Evolutionary conservation across 2,888 invertebrate genomes (phyloP), one percentile per base, ranked within the genome.

Genomic region (Xestia sexstrigata): DNA sequence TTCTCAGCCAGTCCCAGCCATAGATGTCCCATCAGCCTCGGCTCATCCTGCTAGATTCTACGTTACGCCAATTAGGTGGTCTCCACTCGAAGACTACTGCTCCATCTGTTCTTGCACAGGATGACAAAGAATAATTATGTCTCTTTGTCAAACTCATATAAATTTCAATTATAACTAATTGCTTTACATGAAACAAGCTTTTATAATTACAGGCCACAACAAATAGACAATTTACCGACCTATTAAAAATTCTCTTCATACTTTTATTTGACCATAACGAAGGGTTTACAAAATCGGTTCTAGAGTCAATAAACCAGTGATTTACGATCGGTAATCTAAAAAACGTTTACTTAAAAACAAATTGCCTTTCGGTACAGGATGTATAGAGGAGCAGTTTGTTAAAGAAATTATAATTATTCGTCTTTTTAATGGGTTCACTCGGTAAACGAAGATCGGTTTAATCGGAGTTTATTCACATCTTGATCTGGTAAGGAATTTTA

Each of bases 301-400:
- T 62, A 73, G 13, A 90, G 89, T 91, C 91, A 92, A 93, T 93
- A 92, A 91, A 89, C 75, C n/a, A 67, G 85, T 92, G 92, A 93
- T 94, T 94, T 93, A 93, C 88, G 85, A 84, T 62, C 75, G 65
- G 84, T 85, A 84, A 89, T 90, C 88, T 88, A 63, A 81, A 77
- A 83, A 88, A 77, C 79, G 79, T 83, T 85, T 84, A 88, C 82
- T 87, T 89, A 79, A 83, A 81, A 87, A 87, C 87, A 88, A 90
- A 89, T 90, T 87, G 84, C 84, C 83, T 83, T 85, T 85, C 72
- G 81, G 85, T 85, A 72, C 81, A 81, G 82, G 82, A 85, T 79
- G 78, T 78, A 76, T 71, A 39, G 70, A 79, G 67, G 35, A 63
- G 72, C 49, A 68, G 69, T 79, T 78, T 83, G 42, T 84, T 79